Evolutionary conservation across 2,888 invertebrate species (phyloP).

Genomic region (Dynastes hyllus): DNA sequence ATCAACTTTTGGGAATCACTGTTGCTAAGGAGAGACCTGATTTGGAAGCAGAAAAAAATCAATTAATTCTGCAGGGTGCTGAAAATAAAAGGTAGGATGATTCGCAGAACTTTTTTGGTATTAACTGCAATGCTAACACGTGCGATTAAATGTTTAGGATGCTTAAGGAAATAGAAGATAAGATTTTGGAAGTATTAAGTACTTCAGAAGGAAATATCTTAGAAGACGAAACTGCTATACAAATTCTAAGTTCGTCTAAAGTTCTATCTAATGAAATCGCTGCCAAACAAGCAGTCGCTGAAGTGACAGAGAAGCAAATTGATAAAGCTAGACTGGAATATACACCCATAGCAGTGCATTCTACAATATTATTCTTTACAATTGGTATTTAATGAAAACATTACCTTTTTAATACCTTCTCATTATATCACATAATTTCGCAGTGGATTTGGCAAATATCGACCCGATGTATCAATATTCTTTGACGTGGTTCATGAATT

Average conservation of each 20-base stretch:
- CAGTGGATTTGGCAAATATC: conserved; percentile 90
- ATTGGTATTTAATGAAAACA: conserved; percentile 75
- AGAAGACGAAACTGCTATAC: conserved; percentile 94
- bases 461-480: conserved; percentile 99
- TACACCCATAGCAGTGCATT: conserved; percentile 91
- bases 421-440: conserved; percentile 56
- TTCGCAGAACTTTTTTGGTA: not conserved
- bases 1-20: conserved; percentile 91
- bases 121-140: too few species aligned
- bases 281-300: conserved; percentile 91
- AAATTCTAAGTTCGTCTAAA: conserved; percentile 92
- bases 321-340: conserved; percentile 90
- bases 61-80: conserved; percentile 90
- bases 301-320: conserved; percentile 92
- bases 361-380: conserved; percentile 93
- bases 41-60: conserved; percentile 91
- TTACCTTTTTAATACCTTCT: not conserved
- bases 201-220: conserved; percentile 85
- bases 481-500: conserved; percentile 92
- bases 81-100: conserved; percentile 78
- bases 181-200: conserved; percentile 87
- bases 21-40: conserved; percentile 95
- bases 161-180: conserved; percentile 91
- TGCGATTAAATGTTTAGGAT: conserved; percentile 70
- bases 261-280: conserved; percentile 92